Base-by-base conservation (phyloP, 2,797 vertebrate genomes). In the Gymnopithys bicolor region DNA sequence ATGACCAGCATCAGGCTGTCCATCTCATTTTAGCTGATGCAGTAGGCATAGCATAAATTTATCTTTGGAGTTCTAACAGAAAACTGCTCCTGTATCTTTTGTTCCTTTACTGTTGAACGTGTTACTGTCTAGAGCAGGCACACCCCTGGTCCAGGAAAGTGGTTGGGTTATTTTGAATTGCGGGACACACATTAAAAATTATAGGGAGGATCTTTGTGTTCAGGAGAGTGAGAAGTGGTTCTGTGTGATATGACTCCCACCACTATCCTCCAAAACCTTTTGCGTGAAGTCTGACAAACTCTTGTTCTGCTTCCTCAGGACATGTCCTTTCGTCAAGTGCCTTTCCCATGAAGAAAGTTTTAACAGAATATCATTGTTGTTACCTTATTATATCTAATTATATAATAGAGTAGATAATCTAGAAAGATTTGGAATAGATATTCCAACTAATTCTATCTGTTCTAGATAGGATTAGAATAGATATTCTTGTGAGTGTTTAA, bases 171-270 rank as follows among this genome's bases (percentile, higher is more conserved):
- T 85, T 79, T 62, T 35, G 30, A 58, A 28, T 33, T 69, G 18
- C 9, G 4, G 30, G 22, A 35, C 24, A 58, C 7, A 79, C 43
- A 39, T 59, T 13, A 79, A 19, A 84, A 87, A 58, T 75, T 71
- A 32, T 7, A 64, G 46, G 5, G 23, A 52, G 5, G 1, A 64
- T 48, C 18, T 63, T 35, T 60, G 46, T 30, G 1, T n/a, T 81
- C 45, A 16, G 52, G 41, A 51, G 28, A 14, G 8, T 43, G 25
- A 81, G n/a, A 74, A 49, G 22, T 1, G 0, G 13, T 63, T 81
- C 62, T 16, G 1, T 49, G 37, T 45, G 46, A 32, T 52, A 43
- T 0, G 5, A 33, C 3, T 2, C 14, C 22, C 8, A 5, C 5
- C 19, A 35, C 11, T 5, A 13, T 32, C 21, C 45, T 62, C 52